Percentiles rank a stretch among this genome's conserved stretches.
Evolutionary conservation across 2,113 vertebrate species (phyloP).

Genomic region (Rhabdornis inornatus): DNA sequence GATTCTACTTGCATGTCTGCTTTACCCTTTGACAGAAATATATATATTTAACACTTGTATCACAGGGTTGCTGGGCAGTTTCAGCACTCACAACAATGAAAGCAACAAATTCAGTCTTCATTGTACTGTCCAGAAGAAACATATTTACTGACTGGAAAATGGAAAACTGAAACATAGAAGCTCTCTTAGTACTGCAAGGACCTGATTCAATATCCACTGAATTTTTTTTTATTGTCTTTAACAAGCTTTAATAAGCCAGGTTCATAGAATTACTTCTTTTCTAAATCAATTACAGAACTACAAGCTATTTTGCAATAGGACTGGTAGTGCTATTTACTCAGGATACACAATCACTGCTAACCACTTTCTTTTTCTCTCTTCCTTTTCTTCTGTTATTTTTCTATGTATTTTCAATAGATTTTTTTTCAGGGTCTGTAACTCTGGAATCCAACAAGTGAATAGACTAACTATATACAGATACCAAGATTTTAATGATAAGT

Average conservation of each 20-base stretch:
- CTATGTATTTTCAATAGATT: background rate
- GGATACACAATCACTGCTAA: background rate
- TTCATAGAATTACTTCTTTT: constrained; percentile 9
- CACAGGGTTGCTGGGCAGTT: accelerated
- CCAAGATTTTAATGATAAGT: background rate
- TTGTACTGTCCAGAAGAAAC: background rate
- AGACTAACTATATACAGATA: background rate
- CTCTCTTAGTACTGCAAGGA: background rate
- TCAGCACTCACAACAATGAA: background rate
- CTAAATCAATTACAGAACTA: constrained; percentile 9
- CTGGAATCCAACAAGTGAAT: constrained; percentile 10
- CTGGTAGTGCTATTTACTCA: background rate
- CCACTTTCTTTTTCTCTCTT: background rate
- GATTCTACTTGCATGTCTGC: background rate
- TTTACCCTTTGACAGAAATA: background rate
- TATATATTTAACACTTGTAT: background rate
- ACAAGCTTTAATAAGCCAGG: background rate
- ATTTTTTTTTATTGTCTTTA: background rate
- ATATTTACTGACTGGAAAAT: background rate
- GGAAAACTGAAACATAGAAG: background rate
- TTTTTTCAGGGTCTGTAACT: background rate
- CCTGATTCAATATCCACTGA: background rate
- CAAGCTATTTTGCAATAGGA: background rate
- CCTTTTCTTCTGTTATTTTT: background rate
- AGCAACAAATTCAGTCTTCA: background rate